Evolutionary conservation across 2,797 vertebrate genomes (phyloP).

Genomic region (Sebastes flavidus): DNA sequence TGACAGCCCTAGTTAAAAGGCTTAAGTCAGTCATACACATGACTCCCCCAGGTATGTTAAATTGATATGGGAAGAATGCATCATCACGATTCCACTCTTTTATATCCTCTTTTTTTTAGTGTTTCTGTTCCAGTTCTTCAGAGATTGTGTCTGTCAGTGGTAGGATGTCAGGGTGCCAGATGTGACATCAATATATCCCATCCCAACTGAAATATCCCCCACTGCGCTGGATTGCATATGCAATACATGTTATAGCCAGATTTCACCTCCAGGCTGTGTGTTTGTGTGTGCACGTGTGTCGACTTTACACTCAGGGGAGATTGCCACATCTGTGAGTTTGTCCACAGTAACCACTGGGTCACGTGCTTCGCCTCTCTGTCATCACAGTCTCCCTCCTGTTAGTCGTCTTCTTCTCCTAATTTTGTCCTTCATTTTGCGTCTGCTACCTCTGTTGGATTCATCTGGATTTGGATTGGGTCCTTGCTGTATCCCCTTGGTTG

Average conservation of each 20-base stretch:
- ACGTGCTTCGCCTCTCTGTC: slow-evolving; percentile 37
- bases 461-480: slow-evolving; percentile 14
- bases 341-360: slow-evolving; percentile 60
- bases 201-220: slow-evolving; percentile 13
- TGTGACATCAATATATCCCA: slow-evolving; percentile 36
- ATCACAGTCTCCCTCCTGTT: slow-evolving; percentile 17
- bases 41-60: background rate
- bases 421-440: slow-evolving; percentile 20
- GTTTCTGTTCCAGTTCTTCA: slow-evolving; percentile 3
- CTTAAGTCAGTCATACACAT: background rate
- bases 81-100: background rate
- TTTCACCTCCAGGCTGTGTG: slow-evolving; percentile 55
- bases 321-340: slow-evolving; percentile 71
- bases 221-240: slow-evolving; percentile 31
- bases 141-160: slow-evolving; percentile 3
- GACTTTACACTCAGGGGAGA: slow-evolving; percentile 47
- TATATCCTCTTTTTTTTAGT: background rate
- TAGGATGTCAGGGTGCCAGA: slow-evolving; percentile 34
- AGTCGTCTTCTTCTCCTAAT: slow-evolving; percentile 18
- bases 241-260: slow-evolving; percentile 51
- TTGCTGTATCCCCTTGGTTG: background rate
- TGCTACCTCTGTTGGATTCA: slow-evolving; percentile 2
- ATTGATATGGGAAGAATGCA: background rate
- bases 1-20: background rate
- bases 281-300: slow-evolving; percentile 45